phyloP scores from a whole-genome alignment of 2,797 vertebrate species.

The Nothura maculosa region DNA sequence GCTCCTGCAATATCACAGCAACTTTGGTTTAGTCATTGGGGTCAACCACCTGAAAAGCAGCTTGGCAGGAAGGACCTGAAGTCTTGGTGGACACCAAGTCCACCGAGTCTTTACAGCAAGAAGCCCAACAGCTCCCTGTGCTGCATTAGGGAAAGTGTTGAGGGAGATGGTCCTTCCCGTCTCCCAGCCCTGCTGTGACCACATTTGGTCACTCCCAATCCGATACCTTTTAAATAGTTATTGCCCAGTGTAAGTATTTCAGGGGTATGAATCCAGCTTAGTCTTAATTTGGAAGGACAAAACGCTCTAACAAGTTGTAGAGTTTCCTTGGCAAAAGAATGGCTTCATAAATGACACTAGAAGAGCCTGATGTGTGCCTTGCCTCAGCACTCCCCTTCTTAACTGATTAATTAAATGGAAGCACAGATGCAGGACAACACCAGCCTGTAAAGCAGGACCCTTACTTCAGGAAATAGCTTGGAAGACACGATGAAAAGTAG shows the following conservation, averaged over 20 bases:
- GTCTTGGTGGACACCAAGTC: background rate
- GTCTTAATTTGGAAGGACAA: background rate
- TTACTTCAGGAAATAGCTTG: background rate
- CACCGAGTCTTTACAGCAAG: background rate
- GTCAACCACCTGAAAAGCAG: background rate
- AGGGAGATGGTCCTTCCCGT: background rate
- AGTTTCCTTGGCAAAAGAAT: background rate
- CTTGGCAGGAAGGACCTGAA: background rate
- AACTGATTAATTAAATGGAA: background rate
- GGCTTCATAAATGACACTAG: background rate
- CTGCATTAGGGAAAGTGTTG: accelerated
- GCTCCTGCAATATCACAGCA: background rate
- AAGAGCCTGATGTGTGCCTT: background rate
- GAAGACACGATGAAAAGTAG: background rate
- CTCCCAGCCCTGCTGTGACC: background rate
- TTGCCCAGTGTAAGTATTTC: background rate
- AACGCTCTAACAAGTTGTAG: background rate
- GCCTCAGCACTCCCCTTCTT: background rate
- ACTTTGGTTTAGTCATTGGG: background rate
- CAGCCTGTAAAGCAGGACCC: background rate
- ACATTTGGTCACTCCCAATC: background rate
- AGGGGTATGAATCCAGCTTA: background rate
- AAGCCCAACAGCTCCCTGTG: background rate
- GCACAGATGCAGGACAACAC: background rate
- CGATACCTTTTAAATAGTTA: background rate